Base-by-base conservation (phyloP, 2,113 vertebrate genomes). In the Aegotheles bennettii region DNA sequence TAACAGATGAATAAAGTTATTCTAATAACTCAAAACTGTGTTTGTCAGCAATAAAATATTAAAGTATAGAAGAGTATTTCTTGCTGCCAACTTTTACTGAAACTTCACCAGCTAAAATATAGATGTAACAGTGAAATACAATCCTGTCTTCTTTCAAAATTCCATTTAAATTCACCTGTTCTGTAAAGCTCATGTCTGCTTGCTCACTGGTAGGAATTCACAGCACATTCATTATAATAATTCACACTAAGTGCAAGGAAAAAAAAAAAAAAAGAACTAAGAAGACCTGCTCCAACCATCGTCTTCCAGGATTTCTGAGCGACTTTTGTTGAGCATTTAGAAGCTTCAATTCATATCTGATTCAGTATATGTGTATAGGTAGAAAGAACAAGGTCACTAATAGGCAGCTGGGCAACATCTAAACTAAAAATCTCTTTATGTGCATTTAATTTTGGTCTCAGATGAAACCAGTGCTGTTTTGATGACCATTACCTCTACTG, bases 361-460 rank as follows among this genome's bases (percentile, higher is more conserved):
- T 70, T 67, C 35, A 57, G 25, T 28, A 21, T 16, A 47, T 0
- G 1, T 3, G 4, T 28, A 45, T 20, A 60, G 16, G 2, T n/a
- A 73, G 17, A 48, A 77, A 51, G 29, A 54, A 25, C 35, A 57
- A 50, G 5, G 3, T 43, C 14, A 38, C 24, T 43, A 50, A 40
- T 0, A 77, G 31, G 24, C 47, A 94, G 16, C 7, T n/a, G 15
- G 36, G 48, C 29, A 45, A 61, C 7, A 35, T 31, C 21, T 51
- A 51, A 86, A 38, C n/a, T 81, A 63, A 59, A 84, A 51, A 35
- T 16, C 21, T 23, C 28, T 47, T 61, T 6, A 56, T 1, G 2
- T 28, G 19, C 16, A 26, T 63, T 90, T 90, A 9, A 51, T 25
- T 51, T 65, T 23, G 9, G 9, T 71, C 53, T 83, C 60, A 28